Evolutionary conservation across 2,797 vertebrate genomes (phyloP), one percentile per base, ranked within the genome.

Genomic region (Eurystomus glaucurus): DNA sequence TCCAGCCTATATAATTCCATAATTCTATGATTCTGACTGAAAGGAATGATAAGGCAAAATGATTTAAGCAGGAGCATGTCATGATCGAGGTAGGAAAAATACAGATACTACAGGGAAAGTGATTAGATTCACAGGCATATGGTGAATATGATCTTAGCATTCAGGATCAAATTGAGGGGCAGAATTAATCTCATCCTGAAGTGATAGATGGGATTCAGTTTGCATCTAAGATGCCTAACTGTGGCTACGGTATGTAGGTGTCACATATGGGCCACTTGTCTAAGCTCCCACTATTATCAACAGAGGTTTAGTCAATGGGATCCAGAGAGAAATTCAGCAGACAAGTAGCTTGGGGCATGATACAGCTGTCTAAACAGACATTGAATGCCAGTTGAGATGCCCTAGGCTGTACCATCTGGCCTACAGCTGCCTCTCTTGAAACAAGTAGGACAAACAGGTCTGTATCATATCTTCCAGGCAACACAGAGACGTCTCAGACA

Each of bases 361-460:
- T 82, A 85, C 93, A 65, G 25, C 89, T 72, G 70, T 65, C 66
- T 91, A 92, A 93, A 91, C 72, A 84, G 76, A 57, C 17, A 41
- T 64, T 57, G 72, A 61, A 46, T 57, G 76, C 37, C 72, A 57
- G 22, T 9, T 72, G 85, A 86, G 83, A 41, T 65, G 80, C 46
- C 41, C 65, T 54, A 65, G 57, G 61, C 69, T 88, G 48, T 80
- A 43, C 61, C 85, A 90, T 66, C 57, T 93, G 91, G 25, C 35
- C 61, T 71, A 66, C 60, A 90, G 60, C 65, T 94, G 55, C 37
- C 22, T 55, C 20, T 86, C 37, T 69, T 69, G 69, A 48, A 91
- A 86, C 74, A 54, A 62, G 51, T 15, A 92, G 58, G 61, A 81
- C 88, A 93, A 92, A 61, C 26, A 54, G 33, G 37, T 71, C 54